Evolutionary conservation across 2,113 vertebrate species (phyloP), one percentile per base, ranked within the genome.

Genomic region (Catagonus wagneri): DNA sequence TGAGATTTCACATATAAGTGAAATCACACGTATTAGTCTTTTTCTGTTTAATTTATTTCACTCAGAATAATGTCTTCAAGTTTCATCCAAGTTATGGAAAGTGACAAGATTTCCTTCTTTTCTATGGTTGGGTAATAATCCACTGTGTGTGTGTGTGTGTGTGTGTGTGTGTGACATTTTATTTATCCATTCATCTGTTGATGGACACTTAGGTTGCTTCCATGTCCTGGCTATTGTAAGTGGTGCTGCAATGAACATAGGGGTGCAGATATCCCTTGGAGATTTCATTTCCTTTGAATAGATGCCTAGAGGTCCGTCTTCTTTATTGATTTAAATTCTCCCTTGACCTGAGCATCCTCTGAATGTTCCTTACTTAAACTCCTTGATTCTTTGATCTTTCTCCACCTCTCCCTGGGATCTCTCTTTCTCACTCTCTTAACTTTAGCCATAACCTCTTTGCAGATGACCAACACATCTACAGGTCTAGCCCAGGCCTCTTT

Each of bases 331-430:
- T 92, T 54, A 75, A 92, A 60, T 75, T 71, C 25, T 61, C 92
- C 20, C 25, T 79, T 78, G 52, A 79, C 52, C 32, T 78, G 75
- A 78, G 56, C 29, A 56, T 78, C n/a, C 20, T 29, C 32, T 79
- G 75, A 66, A 22, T 94, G 50, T 89, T 95, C 66, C 85, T 74
- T 50, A 78, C 85, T 74, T 56, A 78, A 50, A 65, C 60, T n/a
- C n/a, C 14, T 90, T 69, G 7, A n/a, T 92, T 89, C 83, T 90
- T 85, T 60, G 75, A 32, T 79, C 7, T 71, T n/a, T 86, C 39
- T 72, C 27, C n/a, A 17, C 1, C 54, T 80, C 54, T 69, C 20
- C 72, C 34, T 63, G n/a, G 11, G 25, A 39, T 39, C 8, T n/a
- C 15, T 90, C 66, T 93, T 11, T 79, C 54, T 25, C 5, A 6